Conservation (phyloP, 2,888 invertebrate genomes). For the Agonopterix arenella region DNA sequence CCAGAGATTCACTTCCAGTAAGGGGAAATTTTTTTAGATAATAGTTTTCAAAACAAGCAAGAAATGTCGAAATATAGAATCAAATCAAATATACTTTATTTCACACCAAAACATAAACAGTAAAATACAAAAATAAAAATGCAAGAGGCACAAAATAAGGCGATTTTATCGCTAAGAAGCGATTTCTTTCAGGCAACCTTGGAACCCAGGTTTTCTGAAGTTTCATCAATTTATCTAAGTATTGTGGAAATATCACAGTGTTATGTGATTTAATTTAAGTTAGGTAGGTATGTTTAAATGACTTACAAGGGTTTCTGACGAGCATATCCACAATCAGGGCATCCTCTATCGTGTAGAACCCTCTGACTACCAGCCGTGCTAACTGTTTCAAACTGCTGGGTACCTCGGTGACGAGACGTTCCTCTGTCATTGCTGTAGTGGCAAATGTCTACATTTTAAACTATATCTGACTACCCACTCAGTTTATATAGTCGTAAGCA, state of each 20-base stretch:
- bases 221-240: too few relatives aligned
- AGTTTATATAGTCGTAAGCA: too few relatives aligned
- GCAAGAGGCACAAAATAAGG: too few relatives aligned
- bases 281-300: background rate
- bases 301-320: slow-evolving; percentile 94
- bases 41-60: too few relatives aligned
- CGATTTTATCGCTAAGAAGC: too few relatives aligned
- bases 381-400: slow-evolving; percentile 95
- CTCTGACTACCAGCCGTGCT: slow-evolving; percentile 92
- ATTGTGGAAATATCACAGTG: background rate
- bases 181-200: too few relatives aligned
- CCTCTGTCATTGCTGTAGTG: slow-evolving; percentile 78
- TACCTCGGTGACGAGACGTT: slow-evolving; percentile 90
- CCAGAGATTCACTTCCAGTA: too few relatives aligned
- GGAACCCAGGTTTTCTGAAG: background rate
- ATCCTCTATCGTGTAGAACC: slow-evolving; percentile 96
- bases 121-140: too few relatives aligned
- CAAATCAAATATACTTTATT: too few relatives aligned
- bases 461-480: too few relatives aligned
- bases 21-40: too few relatives aligned
- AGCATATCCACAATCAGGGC: slow-evolving; percentile 96
- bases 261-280: background rate
- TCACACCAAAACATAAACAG: too few relatives aligned
- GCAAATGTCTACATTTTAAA: background rate
- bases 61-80: background rate